These are phyloP conservation scores for Dermatemys mawii DNA, from an alignment of 2,113 vertebrate genomes.

Conservation along the genomic window DNA sequence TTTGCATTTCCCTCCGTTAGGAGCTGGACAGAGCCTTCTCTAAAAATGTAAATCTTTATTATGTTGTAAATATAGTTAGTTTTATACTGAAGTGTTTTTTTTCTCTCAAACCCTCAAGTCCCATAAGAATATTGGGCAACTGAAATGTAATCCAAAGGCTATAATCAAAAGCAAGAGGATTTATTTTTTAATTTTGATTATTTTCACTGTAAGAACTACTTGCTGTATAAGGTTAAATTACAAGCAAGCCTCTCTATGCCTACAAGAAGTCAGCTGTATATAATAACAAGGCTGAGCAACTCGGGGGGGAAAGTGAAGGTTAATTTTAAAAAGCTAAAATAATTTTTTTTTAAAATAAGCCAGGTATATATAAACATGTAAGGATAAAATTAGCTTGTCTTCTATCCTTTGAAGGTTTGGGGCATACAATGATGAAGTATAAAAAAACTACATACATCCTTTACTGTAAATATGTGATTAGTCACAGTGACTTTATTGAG, in stretches of 20 bases:
- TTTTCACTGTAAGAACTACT: not conserved
- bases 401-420: not conserved
- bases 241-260: not conserved
- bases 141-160: constrained; percentile 5
- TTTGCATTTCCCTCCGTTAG: not conserved
- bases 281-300: not conserved
- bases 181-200: constrained; percentile 22
- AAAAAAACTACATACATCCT: not conserved
- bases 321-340: not conserved
- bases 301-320: not conserved
- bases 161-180: not conserved
- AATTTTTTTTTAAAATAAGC: not conserved
- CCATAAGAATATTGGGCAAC: not conserved
- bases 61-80: constrained; percentile 10
- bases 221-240: constrained; percentile 15
- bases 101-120: not conserved
- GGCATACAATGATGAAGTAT: not conserved
- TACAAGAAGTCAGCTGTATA: not conserved
- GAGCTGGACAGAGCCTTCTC: not conserved
- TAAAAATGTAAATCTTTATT: not conserved
- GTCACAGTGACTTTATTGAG: not conserved
- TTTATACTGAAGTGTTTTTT: not conserved
- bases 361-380: not conserved
- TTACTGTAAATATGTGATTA: not conserved
- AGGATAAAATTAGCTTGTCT: not conserved